These are phyloP conservation scores for Nycticorax nycticorax DNA, from an alignment of 2,113 vertebrate genomes.

Conservation along the genomic window DNA sequence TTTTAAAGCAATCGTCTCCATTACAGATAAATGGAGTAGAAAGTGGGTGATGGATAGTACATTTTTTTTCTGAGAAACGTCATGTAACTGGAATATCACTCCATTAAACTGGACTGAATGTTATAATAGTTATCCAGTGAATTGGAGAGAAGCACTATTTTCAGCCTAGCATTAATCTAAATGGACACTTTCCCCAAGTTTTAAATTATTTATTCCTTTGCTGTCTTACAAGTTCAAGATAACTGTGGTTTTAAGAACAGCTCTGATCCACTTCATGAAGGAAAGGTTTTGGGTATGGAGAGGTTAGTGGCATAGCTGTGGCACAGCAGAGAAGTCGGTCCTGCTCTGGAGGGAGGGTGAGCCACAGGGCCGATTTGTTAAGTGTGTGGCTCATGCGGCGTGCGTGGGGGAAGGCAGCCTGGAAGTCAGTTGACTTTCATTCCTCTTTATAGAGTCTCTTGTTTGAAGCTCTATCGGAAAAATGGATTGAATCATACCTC, in stretches of 20 bases:
- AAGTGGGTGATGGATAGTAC: not conserved
- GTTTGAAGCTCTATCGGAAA: not conserved
- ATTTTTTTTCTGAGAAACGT: not conserved
- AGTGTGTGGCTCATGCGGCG: not conserved
- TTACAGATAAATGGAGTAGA: not conserved
- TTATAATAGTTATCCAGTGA: not conserved
- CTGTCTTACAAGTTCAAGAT: not conserved
- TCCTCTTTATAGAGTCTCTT: not conserved
- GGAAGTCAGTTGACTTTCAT: not conserved
- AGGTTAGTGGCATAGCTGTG: not conserved
- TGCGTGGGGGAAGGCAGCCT: not conserved
- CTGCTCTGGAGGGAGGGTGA: not conserved
- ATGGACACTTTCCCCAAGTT: not conserved
- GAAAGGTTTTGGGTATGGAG: not conserved
- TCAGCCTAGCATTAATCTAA: constrained; percentile 37
- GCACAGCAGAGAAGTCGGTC: not conserved
- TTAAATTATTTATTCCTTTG: constrained; percentile 32
- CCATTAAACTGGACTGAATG: not conserved
- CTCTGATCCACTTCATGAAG: not conserved
- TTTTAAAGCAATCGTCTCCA: not conserved
- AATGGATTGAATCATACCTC: not conserved
- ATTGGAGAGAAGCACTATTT: constrained; percentile 28
- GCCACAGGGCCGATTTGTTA: not conserved
- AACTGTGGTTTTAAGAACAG: not conserved
- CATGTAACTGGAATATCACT: not conserved